Percentiles rank a stretch among this genome's conserved stretches.
Conservation (phyloP, 2,797 vertebrate genomes). For the Holocentrus rufus region DNA sequence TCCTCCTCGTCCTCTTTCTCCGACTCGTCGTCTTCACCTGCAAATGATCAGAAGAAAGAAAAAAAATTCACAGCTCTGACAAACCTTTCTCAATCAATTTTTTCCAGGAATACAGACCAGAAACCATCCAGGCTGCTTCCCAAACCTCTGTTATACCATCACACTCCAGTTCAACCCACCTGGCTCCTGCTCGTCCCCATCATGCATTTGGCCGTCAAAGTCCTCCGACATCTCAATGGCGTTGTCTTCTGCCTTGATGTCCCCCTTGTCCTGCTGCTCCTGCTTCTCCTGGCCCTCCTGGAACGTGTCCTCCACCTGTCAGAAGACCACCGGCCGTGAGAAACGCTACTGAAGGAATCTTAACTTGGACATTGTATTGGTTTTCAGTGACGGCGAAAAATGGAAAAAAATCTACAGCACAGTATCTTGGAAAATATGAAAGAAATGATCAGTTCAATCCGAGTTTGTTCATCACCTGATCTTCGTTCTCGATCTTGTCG, state of each 20-base stretch:
- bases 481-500: conserved; percentile 96
- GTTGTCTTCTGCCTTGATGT: conserved; percentile 92
- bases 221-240: conserved; percentile 99
- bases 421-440: too few relatives aligned
- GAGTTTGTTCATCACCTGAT: conserved; percentile 84
- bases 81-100: too few relatives aligned
- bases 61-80: background rate
- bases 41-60: background rate
- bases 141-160: background rate
- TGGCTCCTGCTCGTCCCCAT: conserved; percentile 85
- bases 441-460: background rate
- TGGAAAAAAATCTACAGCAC: too few relatives aligned
- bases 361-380: too few relatives aligned
- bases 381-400: too few relatives aligned
- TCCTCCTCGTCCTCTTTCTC: conserved; percentile 88
- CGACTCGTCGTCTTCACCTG: conserved; percentile 85
- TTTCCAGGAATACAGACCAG: too few relatives aligned
- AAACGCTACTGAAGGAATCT: background rate
- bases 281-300: conserved; percentile 90
- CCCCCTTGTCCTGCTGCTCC: conserved; percentile 87
- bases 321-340: background rate
- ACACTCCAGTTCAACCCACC: conserved; percentile 76
- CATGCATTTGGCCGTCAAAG: conserved; percentile 94
- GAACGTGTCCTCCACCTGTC: conserved; percentile 93
- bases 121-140: too few relatives aligned